phyloP scores from a whole-genome alignment of 1,140 invertebrate genomes.

The Cydia fagiglandana region DNA sequence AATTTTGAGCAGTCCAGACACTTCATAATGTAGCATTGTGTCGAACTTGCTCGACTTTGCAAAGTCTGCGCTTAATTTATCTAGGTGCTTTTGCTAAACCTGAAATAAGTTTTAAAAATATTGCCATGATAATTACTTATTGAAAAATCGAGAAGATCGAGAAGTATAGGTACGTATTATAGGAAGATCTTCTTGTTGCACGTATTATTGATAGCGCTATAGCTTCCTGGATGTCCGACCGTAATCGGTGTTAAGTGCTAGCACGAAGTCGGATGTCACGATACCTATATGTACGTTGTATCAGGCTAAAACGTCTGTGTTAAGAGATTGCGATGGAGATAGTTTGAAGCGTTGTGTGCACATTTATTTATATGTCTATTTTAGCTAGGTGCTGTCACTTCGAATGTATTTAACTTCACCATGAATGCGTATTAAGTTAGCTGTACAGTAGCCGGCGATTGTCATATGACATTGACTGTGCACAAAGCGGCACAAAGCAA shows the following conservation, averaged over 20 bases:
- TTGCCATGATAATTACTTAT: neutral
- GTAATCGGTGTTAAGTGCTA: slow-evolving; percentile 1
- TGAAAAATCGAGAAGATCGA: neutral
- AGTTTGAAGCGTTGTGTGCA: neutral
- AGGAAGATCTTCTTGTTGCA: too few species aligned
- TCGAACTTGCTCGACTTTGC: slow-evolving; percentile 7
- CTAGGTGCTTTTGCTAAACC: neutral
- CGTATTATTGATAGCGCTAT: too few species aligned
- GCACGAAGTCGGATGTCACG: neutral
- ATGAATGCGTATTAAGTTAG: neutral
- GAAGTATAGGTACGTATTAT: too few species aligned
- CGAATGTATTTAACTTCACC: neutral
- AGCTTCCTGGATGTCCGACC: too few species aligned
- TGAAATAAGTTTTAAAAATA: neutral
- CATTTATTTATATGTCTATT: neutral
- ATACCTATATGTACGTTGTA: neutral
- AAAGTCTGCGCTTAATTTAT: neutral
- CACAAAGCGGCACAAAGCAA: too few species aligned
- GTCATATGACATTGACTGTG: too few species aligned
- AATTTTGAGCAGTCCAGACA: slow-evolving; percentile 14
- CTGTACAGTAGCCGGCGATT: too few species aligned
- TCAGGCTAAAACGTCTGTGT: neutral
- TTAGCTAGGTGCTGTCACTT: neutral
- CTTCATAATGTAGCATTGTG: slow-evolving; percentile 8
- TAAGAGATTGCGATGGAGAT: neutral